A percentile compares a stretch with the other conserved stretches of the same genome.
Conservation (phyloP, 1,140 invertebrate genomes). For the Limonius californicus region DNA sequence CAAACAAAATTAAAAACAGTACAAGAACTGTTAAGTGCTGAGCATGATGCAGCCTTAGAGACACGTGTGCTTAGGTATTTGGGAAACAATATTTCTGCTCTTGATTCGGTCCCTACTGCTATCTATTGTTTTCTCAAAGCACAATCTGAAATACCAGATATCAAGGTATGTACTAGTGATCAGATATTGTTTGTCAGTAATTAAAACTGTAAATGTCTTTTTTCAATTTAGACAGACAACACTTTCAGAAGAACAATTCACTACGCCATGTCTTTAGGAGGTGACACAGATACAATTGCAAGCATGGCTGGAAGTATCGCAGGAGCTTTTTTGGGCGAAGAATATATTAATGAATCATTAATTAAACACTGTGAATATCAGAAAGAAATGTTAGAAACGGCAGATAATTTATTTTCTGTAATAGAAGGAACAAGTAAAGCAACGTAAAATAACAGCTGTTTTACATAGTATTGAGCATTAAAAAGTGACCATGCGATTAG, state of each 20-base stretch:
- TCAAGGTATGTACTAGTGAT: slow-evolving; percentile 50
- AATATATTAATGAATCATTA: slow-evolving; percentile 55
- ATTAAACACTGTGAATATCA: slow-evolving; percentile 62
- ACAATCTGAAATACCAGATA: slow-evolving; percentile 52
- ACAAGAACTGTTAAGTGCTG: slow-evolving; percentile 48
- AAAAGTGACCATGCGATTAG: too few species aligned
- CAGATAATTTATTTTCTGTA: slow-evolving; percentile 49
- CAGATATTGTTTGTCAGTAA: background rate
- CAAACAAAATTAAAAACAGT: slow-evolving; percentile 51
- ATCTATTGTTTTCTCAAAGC: slow-evolving; percentile 70
- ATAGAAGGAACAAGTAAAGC: background rate
- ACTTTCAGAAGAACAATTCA: slow-evolving; percentile 63
- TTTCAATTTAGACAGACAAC: slow-evolving; percentile 30
- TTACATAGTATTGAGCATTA: too few species aligned
- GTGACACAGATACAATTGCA: slow-evolving; percentile 78
- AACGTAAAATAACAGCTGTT: too few species aligned
- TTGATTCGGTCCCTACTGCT: slow-evolving; percentile 72
- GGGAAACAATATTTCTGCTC: slow-evolving; percentile 62
- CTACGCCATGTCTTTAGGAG: slow-evolving; percentile 69
- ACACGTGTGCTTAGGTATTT: slow-evolving; percentile 51
- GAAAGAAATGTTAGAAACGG: slow-evolving; percentile 51
- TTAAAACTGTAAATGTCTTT: slow-evolving; percentile 16
- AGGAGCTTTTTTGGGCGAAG: slow-evolving; percentile 68
- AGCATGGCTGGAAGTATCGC: slow-evolving; percentile 74
- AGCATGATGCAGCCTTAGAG: slow-evolving; percentile 43